phyloP scores from a whole-genome alignment of 1,140 invertebrate genomes.

The Procambarus clarkii region DNA sequence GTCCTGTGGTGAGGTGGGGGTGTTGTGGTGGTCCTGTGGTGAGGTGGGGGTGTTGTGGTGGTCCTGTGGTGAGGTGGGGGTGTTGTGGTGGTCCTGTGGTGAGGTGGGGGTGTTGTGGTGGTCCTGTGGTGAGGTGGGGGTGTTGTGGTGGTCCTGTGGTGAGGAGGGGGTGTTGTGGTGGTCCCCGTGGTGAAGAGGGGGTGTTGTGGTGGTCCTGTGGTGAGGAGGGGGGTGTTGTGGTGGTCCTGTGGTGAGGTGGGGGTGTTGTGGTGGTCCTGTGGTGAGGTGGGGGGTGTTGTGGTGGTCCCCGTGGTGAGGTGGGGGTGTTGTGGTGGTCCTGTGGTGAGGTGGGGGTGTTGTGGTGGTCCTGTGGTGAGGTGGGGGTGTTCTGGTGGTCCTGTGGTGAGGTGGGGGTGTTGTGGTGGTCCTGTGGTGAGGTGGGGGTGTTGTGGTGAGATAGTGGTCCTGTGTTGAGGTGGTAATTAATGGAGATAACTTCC shows the following conservation, averaged over 20 bases:
- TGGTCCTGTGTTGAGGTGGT: slow-evolving; percentile 18
- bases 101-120: not conserved
- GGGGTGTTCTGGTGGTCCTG: not conserved
- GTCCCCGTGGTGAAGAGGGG: not conserved
- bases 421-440: not conserved
- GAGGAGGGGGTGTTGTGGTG: not conserved
- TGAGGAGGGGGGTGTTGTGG: slow-evolving; percentile 5
- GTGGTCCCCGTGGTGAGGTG: not conserved
- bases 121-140: not conserved
- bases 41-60: not conserved
- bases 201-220: not conserved
- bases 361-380: not conserved
- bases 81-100: not conserved
- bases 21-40: not conserved
- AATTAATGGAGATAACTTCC: not conserved
- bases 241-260: not conserved
- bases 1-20: not conserved
- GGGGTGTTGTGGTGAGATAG: slow-evolving; percentile 9
- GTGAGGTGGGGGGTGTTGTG: not conserved
- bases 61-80: not conserved
- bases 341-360: not conserved
- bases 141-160: not conserved
- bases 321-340: not conserved
- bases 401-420: not conserved
- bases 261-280: slow-evolving; percentile 1